Evolutionary conservation across 1,140 invertebrate species (phyloP), one percentile per base, ranked within the genome.

Genomic region (Paramacrobiotus metropolitanus): DNA sequence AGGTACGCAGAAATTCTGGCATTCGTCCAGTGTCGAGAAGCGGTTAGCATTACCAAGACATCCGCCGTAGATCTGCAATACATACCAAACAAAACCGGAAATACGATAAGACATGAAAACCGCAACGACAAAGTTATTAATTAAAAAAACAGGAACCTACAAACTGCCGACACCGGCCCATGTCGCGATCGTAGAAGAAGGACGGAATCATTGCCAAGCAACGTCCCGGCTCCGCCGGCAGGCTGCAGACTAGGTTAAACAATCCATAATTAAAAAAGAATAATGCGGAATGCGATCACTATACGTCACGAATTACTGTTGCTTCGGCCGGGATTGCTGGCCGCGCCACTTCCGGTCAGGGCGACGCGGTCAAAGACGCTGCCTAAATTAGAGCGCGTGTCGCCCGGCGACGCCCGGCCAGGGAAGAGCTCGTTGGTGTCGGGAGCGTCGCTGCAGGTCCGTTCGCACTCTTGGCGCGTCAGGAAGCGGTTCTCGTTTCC

Each of bases 401-500:
- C 9, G 34, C 9, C n/a, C 34, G n/a, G n/a, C 9, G n/a, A 9
- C n/a, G 34, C 9, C n/a, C 9, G 34, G 34, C 9, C 34, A 40
- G n/a, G n/a, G n/a, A 40, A 40, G 34, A 9, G 34, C n/a, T n/a
- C 34, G 9, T 40, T 40, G 34, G n/a, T 9, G n/a, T 40, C 34
- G 34, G 34, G 34, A n/a, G 34, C 9, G n/a, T 9, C n/a, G n/a
- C 34, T 9, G 34, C n/a, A 93, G 59, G 80, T 78, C 62, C 79
- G 75, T 64, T 86, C 78, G 74, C 90, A 94, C 66, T 87, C 80
- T 44, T 86, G 79, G 40, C 79, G 74, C 21, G 75, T 77, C 40
- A 78, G 76, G 76, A 89, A 95, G 67, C 84, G 83, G 70, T 95
- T 94, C 60, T 77, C 75, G 70, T 93, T 93, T 45, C 86, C 86